Evolutionary conservation across 2,797 vertebrate species (phyloP), one percentile per base, ranked within the genome.

Genomic region (Sebastes steindachneri): DNA sequence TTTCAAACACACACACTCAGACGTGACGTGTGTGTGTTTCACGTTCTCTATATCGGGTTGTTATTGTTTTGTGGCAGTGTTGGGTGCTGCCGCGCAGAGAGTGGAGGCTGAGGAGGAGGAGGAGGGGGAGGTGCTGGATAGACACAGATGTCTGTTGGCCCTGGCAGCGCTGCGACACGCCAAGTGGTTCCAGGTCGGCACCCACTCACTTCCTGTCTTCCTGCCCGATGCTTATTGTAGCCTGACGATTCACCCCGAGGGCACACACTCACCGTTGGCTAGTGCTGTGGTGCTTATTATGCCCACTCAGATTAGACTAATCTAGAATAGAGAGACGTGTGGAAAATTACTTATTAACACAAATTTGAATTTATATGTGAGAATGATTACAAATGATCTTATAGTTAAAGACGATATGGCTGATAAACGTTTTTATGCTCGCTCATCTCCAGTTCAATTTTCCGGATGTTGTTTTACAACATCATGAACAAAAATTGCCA

Each of bases 131-230:
- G 97, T 98, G 97, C 94, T 99, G 97, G 97, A 99, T 97, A 98
- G 97, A 97, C 97, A 98, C 97, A 98, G 97, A 97, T 99, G 98
- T 97, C 97, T 99, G 95, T 96, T 97, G 91, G 98, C 98, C 96
- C 97, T 99, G 98, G 98, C 98, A 96, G 98, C 98, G 96, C 98
- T 99, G 95, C 97, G 98, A 97, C 98, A 99, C 97, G 97, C 98
- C 97, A 99, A 99, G 96, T 99, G 98, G 98, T 99, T 99, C 97
- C 98, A 99, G 98, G 98, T 99, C 98, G 97, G 98, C 97, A 95
- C 94, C 97, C 96, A 94, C 97, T 98, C 96, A 97, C 96, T 96
- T 98, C 97, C 96, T 93, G 94, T 93, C 93, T 96, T 97, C 94
- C 85, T 90, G 92, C 92, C 93, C 62, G 82, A 88, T 88, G 93